Percentiles rank a stretch among this genome's conserved stretches.
Conservation (phyloP, 2,113 vertebrate genomes). For the Halichoeres trimaculatus region DNA sequence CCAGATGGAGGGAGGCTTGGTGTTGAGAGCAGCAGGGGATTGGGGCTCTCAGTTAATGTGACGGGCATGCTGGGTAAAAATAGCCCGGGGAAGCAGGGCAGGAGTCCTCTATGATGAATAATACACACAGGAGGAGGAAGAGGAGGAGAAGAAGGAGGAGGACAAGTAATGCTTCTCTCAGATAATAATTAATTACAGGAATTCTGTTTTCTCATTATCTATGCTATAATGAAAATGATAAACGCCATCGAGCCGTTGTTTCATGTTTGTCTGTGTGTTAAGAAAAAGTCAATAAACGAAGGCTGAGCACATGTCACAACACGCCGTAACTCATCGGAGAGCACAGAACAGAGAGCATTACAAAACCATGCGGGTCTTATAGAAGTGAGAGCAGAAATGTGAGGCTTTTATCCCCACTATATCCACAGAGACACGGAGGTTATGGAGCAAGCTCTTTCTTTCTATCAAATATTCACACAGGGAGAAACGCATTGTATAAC, state of each 20-base stretch:
- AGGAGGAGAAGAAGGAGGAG: too few species aligned
- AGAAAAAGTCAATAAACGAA: conserved; percentile 41
- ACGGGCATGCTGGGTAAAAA: conserved; percentile 79
- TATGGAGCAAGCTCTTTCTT: conserved; percentile 58
- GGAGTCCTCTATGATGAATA: conserved; percentile 81
- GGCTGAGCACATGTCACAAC: conserved; percentile 17
- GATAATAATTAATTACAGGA: conserved; percentile 65
- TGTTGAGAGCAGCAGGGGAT: conserved; percentile 75
- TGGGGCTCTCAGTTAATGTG: conserved; percentile 77
- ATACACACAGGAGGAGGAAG: conserved; percentile 66
- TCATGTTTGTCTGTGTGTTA: conserved; percentile 1
- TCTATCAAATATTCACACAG: conserved; percentile 76
- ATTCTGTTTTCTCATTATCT: conserved; percentile 53
- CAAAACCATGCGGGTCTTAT: conserved; percentile 56
- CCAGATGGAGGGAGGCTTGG: conserved; percentile 70
- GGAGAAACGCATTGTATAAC: conserved; percentile 56
- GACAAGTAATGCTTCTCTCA: conserved; percentile 31
- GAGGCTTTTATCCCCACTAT: conserved; percentile 64
- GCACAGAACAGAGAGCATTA: conserved; percentile 32
- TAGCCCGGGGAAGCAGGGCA: conserved; percentile 77
- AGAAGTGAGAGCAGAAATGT: conserved; percentile 57
- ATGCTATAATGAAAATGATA: conserved; percentile 20
- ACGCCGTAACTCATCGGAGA: conserved; percentile 40
- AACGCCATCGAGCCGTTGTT: conserved; percentile 3
- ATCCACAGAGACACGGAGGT: conserved; percentile 54